These are phyloP conservation scores for Drosophila quadrilineata DNA, from an alignment of 1,140 invertebrate genomes.

Conservation along the genomic window DNA sequence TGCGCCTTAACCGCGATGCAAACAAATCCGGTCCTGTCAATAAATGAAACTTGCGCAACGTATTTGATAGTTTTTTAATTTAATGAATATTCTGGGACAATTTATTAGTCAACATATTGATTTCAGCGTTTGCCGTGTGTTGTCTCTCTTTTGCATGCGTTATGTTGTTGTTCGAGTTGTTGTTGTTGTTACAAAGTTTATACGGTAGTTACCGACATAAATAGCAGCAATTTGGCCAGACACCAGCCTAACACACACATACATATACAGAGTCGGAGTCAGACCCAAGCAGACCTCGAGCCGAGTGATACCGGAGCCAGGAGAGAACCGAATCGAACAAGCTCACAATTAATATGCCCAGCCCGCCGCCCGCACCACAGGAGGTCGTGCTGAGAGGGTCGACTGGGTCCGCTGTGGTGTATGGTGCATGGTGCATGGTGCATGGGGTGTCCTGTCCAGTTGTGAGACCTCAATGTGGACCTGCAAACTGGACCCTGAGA, in stretches of 20 bases:
- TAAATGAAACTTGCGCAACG: constrained; percentile 32
- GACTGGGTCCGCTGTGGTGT: no score
- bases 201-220: constrained; percentile 81
- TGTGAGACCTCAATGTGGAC: constrained; percentile 31
- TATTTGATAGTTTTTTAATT: constrained; percentile 73
- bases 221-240: constrained; percentile 81
- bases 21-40: constrained; percentile 37
- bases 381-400: constrained; percentile 46
- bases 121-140: constrained; percentile 75
- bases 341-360: constrained; percentile 75
- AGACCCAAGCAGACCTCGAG: background rate
- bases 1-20: background rate
- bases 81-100: constrained; percentile 80
- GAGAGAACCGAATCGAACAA: constrained; percentile 44
- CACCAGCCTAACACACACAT: constrained; percentile 63
- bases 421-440: no score
- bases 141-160: constrained; percentile 39
- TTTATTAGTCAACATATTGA: constrained; percentile 80
- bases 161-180: constrained; percentile 25
- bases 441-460: constrained; percentile 51
- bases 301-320: background rate
- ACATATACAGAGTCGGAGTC: constrained; percentile 3
- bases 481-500: constrained; percentile 24
- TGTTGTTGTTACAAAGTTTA: constrained; percentile 72
- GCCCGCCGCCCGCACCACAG: constrained; percentile 64